Evolutionary conservation across 2,113 vertebrate genomes (phyloP), one percentile per base, ranked within the genome.

Genomic region (Lycaon pictus): DNA sequence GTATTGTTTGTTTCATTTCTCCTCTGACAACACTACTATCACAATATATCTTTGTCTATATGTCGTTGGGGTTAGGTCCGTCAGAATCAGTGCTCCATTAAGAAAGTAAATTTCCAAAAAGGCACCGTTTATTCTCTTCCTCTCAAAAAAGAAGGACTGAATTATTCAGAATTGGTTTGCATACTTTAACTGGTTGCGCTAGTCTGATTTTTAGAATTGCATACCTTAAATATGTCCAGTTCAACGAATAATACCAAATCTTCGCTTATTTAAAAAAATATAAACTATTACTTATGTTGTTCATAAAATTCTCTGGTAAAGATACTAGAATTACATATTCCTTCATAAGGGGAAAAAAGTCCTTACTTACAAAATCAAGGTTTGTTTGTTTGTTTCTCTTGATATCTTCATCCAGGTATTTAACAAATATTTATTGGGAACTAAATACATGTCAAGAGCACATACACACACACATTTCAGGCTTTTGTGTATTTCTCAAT

Each of bases 201-300:
- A 88, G 20, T 27, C 63, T 93, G 56, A 4, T 15, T 90, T 93
- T 19, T 9, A 88, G 22, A 93, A 88, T 48, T 72, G 17, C 2
- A 19, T 15, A 79, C 13, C 37, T 79, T 82, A 69, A 96, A 74
- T 84, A 72, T 62, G 60, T 27, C 60, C 25, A 79, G 9, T 35
- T 93, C 72, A 84, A 65, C 11, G 67, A 82, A 71, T 56, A 85
- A 96, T 71, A 80, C 8, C 67, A 85, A 93, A 69, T 56, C 11
- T 35, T 92, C 43, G 10, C 20, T 58, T 91, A 84, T 92, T 35
- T 29, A 51, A 84, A 82, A 79, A 69, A 83, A 69, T 58, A n/a
- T 7, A 83, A 11, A 7, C 9, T 76, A 27, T 53, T 76, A 56
- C 7, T 91, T 88, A 90, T 88, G 53, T 37, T 53, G 29, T 60